These are phyloP conservation scores for Drosophila meridiana DNA, from an alignment of 2,888 invertebrate species.

Conservation along the genomic window DNA sequence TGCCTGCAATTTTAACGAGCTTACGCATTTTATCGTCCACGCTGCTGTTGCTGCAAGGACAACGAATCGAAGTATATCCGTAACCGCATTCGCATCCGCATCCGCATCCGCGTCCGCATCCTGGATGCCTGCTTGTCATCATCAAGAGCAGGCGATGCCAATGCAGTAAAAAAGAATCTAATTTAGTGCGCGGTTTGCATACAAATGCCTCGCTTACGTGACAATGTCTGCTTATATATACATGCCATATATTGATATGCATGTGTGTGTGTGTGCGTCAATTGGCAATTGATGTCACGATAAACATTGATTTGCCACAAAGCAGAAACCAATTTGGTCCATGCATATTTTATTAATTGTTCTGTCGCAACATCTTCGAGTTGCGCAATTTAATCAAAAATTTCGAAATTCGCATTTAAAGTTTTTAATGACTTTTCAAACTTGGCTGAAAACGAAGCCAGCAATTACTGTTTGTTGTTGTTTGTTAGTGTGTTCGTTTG, in stretches of 20 bases:
- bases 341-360: conserved; percentile 84
- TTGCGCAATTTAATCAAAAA: conserved; percentile 81
- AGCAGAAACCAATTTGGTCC: conserved; percentile 41
- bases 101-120: conserved; percentile 43
- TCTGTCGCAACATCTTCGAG: conserved; percentile 41
- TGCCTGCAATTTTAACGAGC: conserved; percentile 78
- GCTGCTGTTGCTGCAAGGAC: conserved; percentile 43
- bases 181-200: conserved; percentile 84
- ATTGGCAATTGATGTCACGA: conserved; percentile 82
- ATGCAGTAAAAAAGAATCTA: conserved; percentile 83
- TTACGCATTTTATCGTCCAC: conserved; percentile 73
- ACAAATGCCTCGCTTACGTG: conserved; percentile 77
- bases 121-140: conserved; percentile 52
- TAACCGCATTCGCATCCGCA: conserved; percentile 10
- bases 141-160: conserved; percentile 68
- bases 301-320: conserved; percentile 82
- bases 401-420: conserved; percentile 73
- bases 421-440: conserved; percentile 84
- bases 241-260: conserved; percentile 9
- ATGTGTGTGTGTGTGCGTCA: conserved; percentile 28
- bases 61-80: conserved; percentile 37
- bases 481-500: conserved; percentile 17
- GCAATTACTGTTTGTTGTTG: conserved; percentile 67
- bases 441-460: conserved; percentile 59
- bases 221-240: conserved; percentile 52